These are phyloP conservation scores for Spea multiplicata DNA, from an alignment of 2,113 vertebrate genomes.

Conservation along the genomic window DNA sequence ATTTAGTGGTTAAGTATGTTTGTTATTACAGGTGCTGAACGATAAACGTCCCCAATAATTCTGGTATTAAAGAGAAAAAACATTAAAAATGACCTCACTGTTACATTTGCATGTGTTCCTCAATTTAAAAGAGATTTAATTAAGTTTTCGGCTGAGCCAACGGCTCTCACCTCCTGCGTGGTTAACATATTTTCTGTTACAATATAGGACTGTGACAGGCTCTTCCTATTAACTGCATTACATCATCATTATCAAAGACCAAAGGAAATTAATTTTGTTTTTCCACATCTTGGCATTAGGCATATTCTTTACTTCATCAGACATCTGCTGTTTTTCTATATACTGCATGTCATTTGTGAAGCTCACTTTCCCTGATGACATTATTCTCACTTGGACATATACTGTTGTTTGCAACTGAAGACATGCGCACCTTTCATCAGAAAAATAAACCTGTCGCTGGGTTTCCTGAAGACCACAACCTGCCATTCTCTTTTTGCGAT, in stretches of 20 bases:
- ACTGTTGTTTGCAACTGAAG: conserved; percentile 56
- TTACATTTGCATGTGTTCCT: conserved; percentile 37
- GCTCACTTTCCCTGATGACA: conserved; percentile 70
- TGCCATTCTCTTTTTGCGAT: too few relatives aligned
- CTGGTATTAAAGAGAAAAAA: conserved; percentile 29
- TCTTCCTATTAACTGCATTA: conserved; percentile 74
- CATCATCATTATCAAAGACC: conserved; percentile 78
- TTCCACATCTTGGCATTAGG: conserved; percentile 73
- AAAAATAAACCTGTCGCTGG: too few relatives aligned
- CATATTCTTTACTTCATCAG: conserved; percentile 71
- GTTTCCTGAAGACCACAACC: too few relatives aligned
- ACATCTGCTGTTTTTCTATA: conserved; percentile 78
- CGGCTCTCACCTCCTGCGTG: conserved; percentile 60
- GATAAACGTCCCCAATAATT: conserved; percentile 25
- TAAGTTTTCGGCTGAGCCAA: conserved; percentile 52
- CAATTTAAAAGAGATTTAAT: conserved; percentile 44
- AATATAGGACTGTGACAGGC: conserved; percentile 68
- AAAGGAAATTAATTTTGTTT: conserved; percentile 82
- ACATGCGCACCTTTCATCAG: background rate
- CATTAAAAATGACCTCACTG: conserved; percentile 39
- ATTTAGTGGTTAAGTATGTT: background rate
- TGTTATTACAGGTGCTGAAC: conserved; percentile 42
- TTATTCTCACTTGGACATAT: conserved; percentile 67
- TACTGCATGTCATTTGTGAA: conserved; percentile 66
- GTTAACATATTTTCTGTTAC: conserved; percentile 67